Evolutionary conservation across 2,888 invertebrate species (phyloP), one percentile per base, ranked within the genome.

Genomic region (Patella ulyssiponensis): DNA sequence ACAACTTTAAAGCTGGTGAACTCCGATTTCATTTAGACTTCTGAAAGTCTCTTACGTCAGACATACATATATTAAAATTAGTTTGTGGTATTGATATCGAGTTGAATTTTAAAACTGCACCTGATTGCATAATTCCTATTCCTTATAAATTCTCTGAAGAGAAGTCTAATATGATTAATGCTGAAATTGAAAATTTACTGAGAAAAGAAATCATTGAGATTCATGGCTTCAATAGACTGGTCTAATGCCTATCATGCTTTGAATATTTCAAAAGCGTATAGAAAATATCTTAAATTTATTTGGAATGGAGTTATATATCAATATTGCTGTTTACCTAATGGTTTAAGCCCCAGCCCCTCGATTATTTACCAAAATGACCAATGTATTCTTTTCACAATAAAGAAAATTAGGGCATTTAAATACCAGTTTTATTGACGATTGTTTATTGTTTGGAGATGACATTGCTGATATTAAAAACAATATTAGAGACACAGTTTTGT

Each of bases 401-500:
- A 27, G 27, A 27, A 27, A 27, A 27, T 27, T 27, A 27, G 27
- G 27, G 27, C 27, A 27, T 56, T 27, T 27, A 27, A 27, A 27
- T 27, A 27, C 27, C 27, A 27, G 27, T 2, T 27, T 27, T 27
- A 27, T 56, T 17, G 70, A 70, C 20, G 77, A 72, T 73, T 77
- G 56, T 78, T 73, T 71, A 54, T 74, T 54, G 54, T 56, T 73
- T 64, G 81, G 69, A 80, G 77, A 71, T 77, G 56, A 56, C 56
- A 56, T 56, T 56, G 56, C 1, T 17, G 56, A 56, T 56, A 17
- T 14, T 5, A 56, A n/a, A 56, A 56, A 56, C 14, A 56, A 56
- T 56, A 56, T 56, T n/a, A 56, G 56, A 7, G 56, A 56, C n/a
- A 80, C 64, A 77, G 33, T 69, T 14, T 51, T 69, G 70, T 33